phyloP scores from a whole-genome alignment of 2,797 vertebrate genomes.

The Pelobates cultripes region DNA sequence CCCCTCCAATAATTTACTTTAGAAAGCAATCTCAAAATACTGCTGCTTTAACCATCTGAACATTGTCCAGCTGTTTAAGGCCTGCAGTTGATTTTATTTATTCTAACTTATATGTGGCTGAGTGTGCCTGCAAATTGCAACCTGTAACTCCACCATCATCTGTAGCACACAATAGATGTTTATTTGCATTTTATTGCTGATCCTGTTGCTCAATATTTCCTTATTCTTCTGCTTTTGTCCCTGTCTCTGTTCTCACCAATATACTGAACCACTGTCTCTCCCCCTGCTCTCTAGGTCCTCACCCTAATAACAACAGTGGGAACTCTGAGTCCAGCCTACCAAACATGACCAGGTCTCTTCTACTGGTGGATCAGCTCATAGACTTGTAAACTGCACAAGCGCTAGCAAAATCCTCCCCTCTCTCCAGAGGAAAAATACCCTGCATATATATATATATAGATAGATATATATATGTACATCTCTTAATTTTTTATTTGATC shows the following conservation, averaged over 20 bases:
- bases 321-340: slow-evolving; percentile 99
- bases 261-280: slow-evolving; percentile 85
- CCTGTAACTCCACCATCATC: background rate
- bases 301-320: slow-evolving; percentile 99
- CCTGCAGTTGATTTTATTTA: too few species aligned
- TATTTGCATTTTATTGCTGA: slow-evolving; percentile 29
- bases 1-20: too few species aligned
- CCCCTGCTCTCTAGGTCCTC: slow-evolving; percentile 94
- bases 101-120: too few species aligned
- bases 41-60: too few species aligned
- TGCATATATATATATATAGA: slow-evolving; percentile 70
- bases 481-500: slow-evolving; percentile 51
- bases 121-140: too few species aligned
- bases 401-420: slow-evolving; percentile 64
- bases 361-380: slow-evolving; percentile 99
- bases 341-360: slow-evolving; percentile 98
- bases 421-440: slow-evolving; percentile 69
- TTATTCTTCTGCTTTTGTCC: slow-evolving; percentile 67
- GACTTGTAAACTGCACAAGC: slow-evolving; percentile 86
- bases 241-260: slow-evolving; percentile 62
- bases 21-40: too few species aligned
- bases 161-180: background rate
- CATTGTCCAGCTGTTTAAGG: too few species aligned
- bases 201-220: slow-evolving; percentile 68
- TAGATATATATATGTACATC: slow-evolving; percentile 57